Evolutionary conservation across 2,888 invertebrate genomes (phyloP).

Genomic region (Choreutis nemorana): DNA sequence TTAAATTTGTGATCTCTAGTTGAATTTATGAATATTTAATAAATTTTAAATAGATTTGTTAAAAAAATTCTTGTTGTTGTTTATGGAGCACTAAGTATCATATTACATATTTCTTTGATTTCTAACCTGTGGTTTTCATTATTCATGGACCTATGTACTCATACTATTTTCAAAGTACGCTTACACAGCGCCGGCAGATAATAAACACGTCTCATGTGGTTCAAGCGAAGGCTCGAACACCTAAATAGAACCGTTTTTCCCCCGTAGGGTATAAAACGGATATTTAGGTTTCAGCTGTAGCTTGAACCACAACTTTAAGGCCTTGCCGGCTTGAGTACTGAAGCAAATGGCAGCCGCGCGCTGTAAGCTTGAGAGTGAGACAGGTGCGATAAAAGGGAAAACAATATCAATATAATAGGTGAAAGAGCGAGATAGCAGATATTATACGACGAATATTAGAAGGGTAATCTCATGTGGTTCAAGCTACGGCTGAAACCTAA

Average conservation of each 20-base stretch:
- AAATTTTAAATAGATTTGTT: neutral
- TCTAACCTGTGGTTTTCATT: neutral
- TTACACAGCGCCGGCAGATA: slow-evolving; percentile 8
- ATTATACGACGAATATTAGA: too few species aligned
- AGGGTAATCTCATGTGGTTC: too few species aligned
- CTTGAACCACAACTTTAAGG: slow-evolving; percentile 7
- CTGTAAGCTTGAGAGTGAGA: too few species aligned
- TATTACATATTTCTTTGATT: neutral
- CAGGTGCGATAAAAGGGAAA: too few species aligned
- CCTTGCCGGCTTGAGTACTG: slow-evolving; percentile 11
- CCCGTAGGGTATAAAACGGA: slow-evolving; percentile 9
- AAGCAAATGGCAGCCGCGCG: too few species aligned
- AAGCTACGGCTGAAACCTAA: too few species aligned
- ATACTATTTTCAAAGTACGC: slow-evolving; percentile 3
- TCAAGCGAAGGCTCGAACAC: slow-evolving; percentile 10
- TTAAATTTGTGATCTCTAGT: too few species aligned
- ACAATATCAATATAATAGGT: too few species aligned
- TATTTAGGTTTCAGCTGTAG: slow-evolving; percentile 11
- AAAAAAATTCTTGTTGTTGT: neutral
- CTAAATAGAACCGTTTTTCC: slow-evolving; percentile 7
- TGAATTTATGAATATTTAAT: neutral
- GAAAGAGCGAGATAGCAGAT: too few species aligned
- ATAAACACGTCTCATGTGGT: slow-evolving; percentile 8
- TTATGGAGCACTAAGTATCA: too few species aligned
- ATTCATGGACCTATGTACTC: neutral